A percentile compares a stretch with the other conserved stretches of the same genome.
Conservation (phyloP, 1,140 invertebrate genomes). For the Acromyrmex heyeri region DNA sequence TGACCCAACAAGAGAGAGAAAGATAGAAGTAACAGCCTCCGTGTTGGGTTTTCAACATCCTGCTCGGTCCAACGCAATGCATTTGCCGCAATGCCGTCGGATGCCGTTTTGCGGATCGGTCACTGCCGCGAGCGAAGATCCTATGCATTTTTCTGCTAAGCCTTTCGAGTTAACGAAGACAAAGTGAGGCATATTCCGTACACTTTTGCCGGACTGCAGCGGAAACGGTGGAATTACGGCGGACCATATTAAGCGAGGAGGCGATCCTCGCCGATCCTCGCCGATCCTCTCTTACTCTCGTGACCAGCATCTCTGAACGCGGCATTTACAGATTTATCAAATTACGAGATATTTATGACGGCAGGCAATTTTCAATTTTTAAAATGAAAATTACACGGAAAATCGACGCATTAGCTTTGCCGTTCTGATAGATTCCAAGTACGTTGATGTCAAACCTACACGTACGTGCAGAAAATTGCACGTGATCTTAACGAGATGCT, state of each 20-base stretch:
- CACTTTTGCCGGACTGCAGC: constrained; percentile 31
- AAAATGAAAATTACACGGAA: not conserved
- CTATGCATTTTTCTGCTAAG: constrained; percentile 55
- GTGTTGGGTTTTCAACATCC: constrained; percentile 78
- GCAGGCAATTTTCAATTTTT: constrained; percentile 13
- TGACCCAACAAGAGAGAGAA: constrained; percentile 69
- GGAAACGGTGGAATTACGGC: constrained; percentile 36
- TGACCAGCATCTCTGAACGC: constrained; percentile 5
- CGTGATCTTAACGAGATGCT: constrained; percentile 24
- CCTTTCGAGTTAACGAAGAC: constrained; percentile 53
- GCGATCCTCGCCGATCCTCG: constrained; percentile 11
- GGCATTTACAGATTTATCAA: constrained; percentile 1
- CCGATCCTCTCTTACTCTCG: constrained; percentile 16
- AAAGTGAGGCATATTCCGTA: constrained; percentile 48
- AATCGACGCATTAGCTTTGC: not conserved
- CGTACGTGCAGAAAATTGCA: constrained; percentile 17
- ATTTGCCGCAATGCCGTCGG: constrained; percentile 39
- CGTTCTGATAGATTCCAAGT: not conserved
- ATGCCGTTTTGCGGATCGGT: constrained; percentile 55
- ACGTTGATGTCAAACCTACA: not conserved
- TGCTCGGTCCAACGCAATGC: constrained; percentile 64
- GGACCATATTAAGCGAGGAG: constrained; percentile 39
- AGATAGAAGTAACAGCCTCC: constrained; percentile 67
- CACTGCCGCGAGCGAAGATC: constrained; percentile 56
- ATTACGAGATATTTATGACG: constrained; percentile 22